Conservation (phyloP, 2,888 invertebrate genomes). For the Drosophila eohydei region DNA sequence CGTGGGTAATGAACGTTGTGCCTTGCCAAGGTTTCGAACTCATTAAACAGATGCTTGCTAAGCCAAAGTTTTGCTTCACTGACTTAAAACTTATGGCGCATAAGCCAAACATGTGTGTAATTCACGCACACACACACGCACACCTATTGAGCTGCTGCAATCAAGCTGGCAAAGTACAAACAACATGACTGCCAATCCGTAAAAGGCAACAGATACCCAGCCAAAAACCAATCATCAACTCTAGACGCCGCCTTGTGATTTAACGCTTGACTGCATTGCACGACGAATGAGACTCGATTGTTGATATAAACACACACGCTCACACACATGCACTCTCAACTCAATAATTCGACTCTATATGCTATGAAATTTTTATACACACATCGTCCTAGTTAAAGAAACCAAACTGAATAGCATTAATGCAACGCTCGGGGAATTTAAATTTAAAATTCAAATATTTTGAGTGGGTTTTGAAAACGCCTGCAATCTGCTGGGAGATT, state of each 20-base stretch:
- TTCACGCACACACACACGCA: constrained; percentile 19
- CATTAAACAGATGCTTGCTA: constrained; percentile 47
- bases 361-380: constrained; percentile 1
- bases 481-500: constrained; percentile 32
- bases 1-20: constrained; percentile 55
- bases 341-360: neutral
- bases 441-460: constrained; percentile 4
- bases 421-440: neutral
- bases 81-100: constrained; percentile 51
- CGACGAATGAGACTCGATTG: constrained; percentile 27
- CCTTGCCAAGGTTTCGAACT: constrained; percentile 45
- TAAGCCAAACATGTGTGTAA: constrained; percentile 66
- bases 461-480: constrained; percentile 50
- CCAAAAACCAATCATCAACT: constrained; percentile 26
- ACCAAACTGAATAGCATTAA: neutral
- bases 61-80: constrained; percentile 54
- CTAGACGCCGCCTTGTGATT: constrained; percentile 30
- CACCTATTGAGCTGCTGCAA: constrained; percentile 32
- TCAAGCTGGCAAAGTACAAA: constrained; percentile 50
- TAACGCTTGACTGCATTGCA: constrained; percentile 47
- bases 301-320: constrained; percentile 17
- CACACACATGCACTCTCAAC: neutral
- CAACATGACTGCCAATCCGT: constrained; percentile 37
- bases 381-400: neutral
- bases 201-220: constrained; percentile 28